Base-by-base conservation (phyloP, 2,797 vertebrate species). In the Pseudochaenichthys georgianus region DNA sequence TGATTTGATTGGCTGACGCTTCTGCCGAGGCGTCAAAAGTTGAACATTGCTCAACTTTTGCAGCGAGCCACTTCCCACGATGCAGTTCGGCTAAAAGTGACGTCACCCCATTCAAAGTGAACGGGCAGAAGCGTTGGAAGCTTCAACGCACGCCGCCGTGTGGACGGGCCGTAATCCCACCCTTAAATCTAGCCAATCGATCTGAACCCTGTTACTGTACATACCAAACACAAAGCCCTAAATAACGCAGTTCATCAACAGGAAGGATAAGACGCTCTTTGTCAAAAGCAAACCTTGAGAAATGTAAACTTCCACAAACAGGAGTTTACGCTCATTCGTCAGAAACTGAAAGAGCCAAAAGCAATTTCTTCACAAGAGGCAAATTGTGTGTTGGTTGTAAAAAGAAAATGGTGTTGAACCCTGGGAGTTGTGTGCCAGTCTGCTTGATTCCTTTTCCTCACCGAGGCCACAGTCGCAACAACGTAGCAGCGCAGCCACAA, bases 401-500 rank as follows among this genome's bases (percentile, higher is more conserved):
- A 64, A 72, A 64, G 23, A 60, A n/a, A 23, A 28, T 60, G 17
- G 28, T 43, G 60, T 51, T 1, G 48, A 73, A 73, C 54, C 50
- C 73, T 84, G 71, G 60, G 64, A 74, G 68, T 64, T 21, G 60
- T 58, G 69, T 74, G 61, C 73, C 78, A 78, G 69, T 64, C 82
- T 73, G 57, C 68, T 71, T 11, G 55, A 84, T 77, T 89, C 61
- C 43, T 80, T 61, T 28, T 69, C 54, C 57, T 75, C 72, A 72
- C 50, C 17, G 42, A 81, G 67, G 77, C 82, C 83, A 77, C 78
- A 74, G 75, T 86, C 80, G 73, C 68, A 77, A 63, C 78, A 75
- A 76, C 78, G 83, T 77, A 78, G 64, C 83, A 73, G 64, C 64
- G 60, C 64, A 54, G 80, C 82, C 78, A 76, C 70, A 73, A 63